These are phyloP conservation scores for Oxygymnocypris stewartii DNA, from an alignment of 2,113 vertebrate species.

Conservation along the genomic window DNA sequence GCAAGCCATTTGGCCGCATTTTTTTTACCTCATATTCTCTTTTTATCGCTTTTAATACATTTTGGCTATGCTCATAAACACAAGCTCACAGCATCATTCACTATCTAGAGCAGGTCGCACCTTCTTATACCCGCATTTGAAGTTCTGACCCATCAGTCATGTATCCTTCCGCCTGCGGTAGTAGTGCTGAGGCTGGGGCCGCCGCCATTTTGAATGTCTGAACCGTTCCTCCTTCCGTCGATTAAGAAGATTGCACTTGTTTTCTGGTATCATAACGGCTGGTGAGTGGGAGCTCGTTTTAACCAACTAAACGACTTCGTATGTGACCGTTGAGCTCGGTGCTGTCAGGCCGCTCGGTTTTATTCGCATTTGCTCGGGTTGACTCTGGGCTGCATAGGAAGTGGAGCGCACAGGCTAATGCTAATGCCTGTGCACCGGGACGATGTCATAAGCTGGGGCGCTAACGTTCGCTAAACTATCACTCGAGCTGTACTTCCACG, in stretches of 20 bases:
- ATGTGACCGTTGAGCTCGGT: background rate
- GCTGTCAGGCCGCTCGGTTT: background rate
- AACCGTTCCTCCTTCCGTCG: conserved; percentile 85
- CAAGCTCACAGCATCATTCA: background rate
- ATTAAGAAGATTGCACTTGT: conserved; percentile 81
- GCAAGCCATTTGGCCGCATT: background rate
- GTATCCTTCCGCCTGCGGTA: conserved; percentile 92
- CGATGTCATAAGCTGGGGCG: conserved; percentile 44
- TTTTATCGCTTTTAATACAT: no score
- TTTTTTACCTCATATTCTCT: background rate
- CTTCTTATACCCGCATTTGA: conserved; percentile 42
- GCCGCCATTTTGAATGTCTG: conserved; percentile 98
- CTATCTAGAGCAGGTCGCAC: background rate
- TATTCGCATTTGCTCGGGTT: conserved; percentile 30
- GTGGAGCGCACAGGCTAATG: conserved; percentile 51
- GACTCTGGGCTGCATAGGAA: conserved; percentile 67
- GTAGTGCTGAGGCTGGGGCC: conserved; percentile 84
- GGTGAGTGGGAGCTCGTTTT: conserved; percentile 75
- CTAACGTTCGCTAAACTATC: background rate
- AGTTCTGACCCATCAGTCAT: conserved; percentile 46
- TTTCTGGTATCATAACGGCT: conserved; percentile 82
- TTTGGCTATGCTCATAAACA: background rate
- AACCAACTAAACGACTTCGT: background rate
- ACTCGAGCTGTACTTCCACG: background rate
- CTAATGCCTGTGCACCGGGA: conserved; percentile 62